A percentile compares a stretch with the other conserved stretches of the same genome.
These are phyloP conservation scores for Sthenelais limicola DNA, from an alignment of 2,888 invertebrate species.

Conservation along the genomic window DNA sequence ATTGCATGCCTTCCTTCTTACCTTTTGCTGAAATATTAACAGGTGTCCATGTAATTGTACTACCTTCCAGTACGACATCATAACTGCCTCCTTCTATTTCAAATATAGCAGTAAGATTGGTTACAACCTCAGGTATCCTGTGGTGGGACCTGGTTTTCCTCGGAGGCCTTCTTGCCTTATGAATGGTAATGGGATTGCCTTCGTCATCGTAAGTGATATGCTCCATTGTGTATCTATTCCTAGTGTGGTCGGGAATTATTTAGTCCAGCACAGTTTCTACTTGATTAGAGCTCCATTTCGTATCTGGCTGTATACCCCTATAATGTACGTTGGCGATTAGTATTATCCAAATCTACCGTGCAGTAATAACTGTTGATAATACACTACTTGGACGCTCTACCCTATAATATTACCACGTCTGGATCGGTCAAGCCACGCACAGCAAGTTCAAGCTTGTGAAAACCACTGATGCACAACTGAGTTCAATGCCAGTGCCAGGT, in stretches of 20 bases:
- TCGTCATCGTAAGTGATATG: conserved; percentile 36
- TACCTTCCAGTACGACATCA: conserved; percentile 42
- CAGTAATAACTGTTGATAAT: no score
- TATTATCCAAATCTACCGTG: no score
- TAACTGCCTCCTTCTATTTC: conserved; percentile 41
- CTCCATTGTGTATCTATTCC: conserved; percentile 18
- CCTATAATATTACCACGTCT: no score
- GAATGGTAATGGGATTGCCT: conserved; percentile 26
- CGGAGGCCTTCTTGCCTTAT: not conserved
- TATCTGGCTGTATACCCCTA: no score
- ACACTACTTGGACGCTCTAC: no score
- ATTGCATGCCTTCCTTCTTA: not conserved
- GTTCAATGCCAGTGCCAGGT: no score
- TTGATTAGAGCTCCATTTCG: not conserved
- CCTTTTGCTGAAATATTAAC: conserved; percentile 26
- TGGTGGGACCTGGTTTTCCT: not conserved
- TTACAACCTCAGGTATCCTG: not conserved
- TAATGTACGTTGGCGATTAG: no score
- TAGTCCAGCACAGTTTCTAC: not conserved
- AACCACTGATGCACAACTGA: no score
- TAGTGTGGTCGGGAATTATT: not conserved
- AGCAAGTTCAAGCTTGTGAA: no score
- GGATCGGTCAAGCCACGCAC: no score
- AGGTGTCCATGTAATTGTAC: conserved; percentile 16
- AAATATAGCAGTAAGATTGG: conserved; percentile 42